phyloP scores from a whole-genome alignment of 2,888 invertebrate genomes.

The Trachelus stipa region DNA sequence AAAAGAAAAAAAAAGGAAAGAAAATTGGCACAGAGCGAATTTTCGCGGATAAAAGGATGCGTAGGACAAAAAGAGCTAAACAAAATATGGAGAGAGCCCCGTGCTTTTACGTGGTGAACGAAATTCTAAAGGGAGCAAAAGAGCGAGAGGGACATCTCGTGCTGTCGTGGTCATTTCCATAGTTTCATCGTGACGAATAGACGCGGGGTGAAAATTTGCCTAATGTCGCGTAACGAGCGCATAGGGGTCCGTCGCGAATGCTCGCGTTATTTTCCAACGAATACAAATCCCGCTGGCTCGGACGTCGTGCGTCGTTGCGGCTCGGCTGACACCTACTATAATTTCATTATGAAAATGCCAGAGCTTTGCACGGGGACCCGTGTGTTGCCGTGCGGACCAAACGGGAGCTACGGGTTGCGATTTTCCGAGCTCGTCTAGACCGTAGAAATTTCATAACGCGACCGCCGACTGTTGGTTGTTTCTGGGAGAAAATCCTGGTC shows the following conservation, averaged over 20 bases:
- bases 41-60: background rate
- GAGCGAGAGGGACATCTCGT: constrained; percentile 15
- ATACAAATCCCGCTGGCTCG: constrained; percentile 14
- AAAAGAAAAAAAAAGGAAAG: background rate
- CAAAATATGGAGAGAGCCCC: constrained; percentile 7
- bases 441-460: constrained; percentile 13
- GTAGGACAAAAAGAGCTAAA: background rate
- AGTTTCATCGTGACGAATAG: constrained; percentile 39
- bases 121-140: constrained; percentile 18
- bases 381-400: background rate
- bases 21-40: background rate
- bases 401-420: background rate
- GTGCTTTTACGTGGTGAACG: constrained; percentile 21
- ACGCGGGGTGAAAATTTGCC: constrained; percentile 40
- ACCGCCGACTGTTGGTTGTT: background rate
- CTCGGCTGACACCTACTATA: constrained; percentile 36
- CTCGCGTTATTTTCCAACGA: constrained; percentile 24
- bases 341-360: constrained; percentile 52
- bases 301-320: constrained; percentile 21
- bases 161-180: background rate
- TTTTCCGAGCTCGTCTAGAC: background rate
- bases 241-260: constrained; percentile 5
- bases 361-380: constrained; percentile 3
- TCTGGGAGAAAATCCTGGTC: background rate
- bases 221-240: constrained; percentile 42